These are phyloP conservation scores for Vombatus ursinus DNA, from an alignment of 2,113 vertebrate species.

Conservation along the genomic window DNA sequence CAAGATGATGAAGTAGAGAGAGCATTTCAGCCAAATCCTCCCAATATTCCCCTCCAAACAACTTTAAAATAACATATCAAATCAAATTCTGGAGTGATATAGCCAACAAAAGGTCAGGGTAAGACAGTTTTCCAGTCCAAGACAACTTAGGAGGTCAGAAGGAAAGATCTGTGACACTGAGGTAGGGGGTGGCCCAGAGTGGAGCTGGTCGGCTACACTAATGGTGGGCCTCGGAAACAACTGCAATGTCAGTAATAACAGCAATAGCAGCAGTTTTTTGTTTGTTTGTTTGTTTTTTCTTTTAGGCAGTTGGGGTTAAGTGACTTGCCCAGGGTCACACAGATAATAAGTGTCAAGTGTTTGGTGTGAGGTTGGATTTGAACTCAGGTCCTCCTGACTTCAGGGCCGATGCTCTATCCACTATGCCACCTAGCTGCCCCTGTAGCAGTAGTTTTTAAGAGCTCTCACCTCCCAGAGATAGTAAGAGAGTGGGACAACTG, in stretches of 20 bases:
- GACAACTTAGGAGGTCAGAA: background rate
- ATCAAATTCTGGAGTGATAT: background rate
- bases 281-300: too few relatives aligned
- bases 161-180: background rate
- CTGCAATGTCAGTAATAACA: background rate
- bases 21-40: background rate
- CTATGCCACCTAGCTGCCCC: too few relatives aligned
- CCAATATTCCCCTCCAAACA: background rate
- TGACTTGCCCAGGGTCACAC: too few relatives aligned
- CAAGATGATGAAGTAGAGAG: background rate
- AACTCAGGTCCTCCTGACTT: too few relatives aligned
- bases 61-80: background rate
- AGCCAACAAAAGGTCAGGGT: background rate
- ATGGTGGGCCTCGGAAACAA: too few relatives aligned
- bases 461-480: background rate
- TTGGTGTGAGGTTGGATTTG: too few relatives aligned
- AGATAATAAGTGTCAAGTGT: too few relatives aligned
- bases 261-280: background rate
- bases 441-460: background rate
- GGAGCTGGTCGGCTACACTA: too few relatives aligned
- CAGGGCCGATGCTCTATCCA: too few relatives aligned
- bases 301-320: too few relatives aligned
- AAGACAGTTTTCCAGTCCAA: background rate
- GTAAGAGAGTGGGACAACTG: background rate
- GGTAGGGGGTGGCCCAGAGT: too few relatives aligned